Evolutionary conservation across 2,888 invertebrate genomes (phyloP), one percentile per base, ranked within the genome.

Genomic region (Xestia ashworthii): DNA sequence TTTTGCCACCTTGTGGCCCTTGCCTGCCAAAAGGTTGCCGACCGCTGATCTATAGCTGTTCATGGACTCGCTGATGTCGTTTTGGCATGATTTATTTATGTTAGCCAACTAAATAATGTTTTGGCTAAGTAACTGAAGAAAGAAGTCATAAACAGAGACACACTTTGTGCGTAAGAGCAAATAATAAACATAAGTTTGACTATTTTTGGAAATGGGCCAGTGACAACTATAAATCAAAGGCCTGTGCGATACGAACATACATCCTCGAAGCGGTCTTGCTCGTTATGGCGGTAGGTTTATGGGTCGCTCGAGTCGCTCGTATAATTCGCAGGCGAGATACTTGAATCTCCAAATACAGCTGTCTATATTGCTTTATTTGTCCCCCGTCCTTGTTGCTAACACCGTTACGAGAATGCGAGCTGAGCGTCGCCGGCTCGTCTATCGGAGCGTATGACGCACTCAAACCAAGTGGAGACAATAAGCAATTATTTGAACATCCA

Each of bases 281-380:
- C 75, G 79, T 81, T 87, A 88, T 80, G 81, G 84, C 69, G 68
- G 74, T 80, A 71, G 78, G 74, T 88, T 88, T 90, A 90, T 88
- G 86, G 88, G 86, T 85, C 86, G 84, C 78, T 71, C 66, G 75
- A 87, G 82, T 80, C 65, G 81, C 80, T 85, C 87, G 83, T 85
- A 88, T 90, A 87, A 88, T 84, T 86, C 80, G 78, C 82, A 82
- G 83, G 68, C 80, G 73, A 85, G 84, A 85, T 83, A 87, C 87
- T 89, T 71, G 88, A 85, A 83, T 88, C 85, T 77, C 89, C 91
- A 89, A 91, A 90, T 90, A 91, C 88, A 91, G 90, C 85, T 82
- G 88, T 89, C 87, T 87, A 88, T n/a, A n/a, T 90, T 88, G 83
- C 89, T 91, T 89, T 91, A 91, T 91, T 89, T 88, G 91, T 85